Percentiles rank a stretch among this genome's conserved stretches.
Conservation (phyloP, 1,140 invertebrate species). For the Oedothorax gibbosus region DNA sequence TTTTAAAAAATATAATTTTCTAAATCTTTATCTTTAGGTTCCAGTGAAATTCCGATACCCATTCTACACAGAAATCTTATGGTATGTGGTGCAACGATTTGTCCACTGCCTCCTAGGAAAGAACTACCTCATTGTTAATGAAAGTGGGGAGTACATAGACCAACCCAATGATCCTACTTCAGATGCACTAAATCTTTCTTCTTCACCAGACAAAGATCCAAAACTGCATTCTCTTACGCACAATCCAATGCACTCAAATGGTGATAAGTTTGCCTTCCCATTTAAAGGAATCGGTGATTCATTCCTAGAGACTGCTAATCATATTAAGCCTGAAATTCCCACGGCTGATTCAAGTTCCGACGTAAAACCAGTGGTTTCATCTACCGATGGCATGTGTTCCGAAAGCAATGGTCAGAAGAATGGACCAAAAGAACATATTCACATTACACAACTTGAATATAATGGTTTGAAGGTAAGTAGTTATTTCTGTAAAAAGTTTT, state of each 20-base stretch:
- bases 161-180: constrained; percentile 26
- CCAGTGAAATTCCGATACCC: constrained; percentile 97
- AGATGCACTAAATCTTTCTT: constrained; percentile 30
- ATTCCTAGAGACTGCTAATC: background rate
- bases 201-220: constrained; percentile 40
- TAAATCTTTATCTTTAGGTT: constrained; percentile 74
- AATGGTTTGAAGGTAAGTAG: constrained; percentile 73
- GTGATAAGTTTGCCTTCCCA: constrained; percentile 40
- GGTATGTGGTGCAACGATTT: constrained; percentile 96
- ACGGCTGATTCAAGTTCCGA: constrained; percentile 77
- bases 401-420: constrained; percentile 64
- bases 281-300: constrained; percentile 48
- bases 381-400: background rate
- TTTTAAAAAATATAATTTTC: background rate
- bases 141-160: constrained; percentile 61
- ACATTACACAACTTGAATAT: constrained; percentile 63
- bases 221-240: constrained; percentile 37
- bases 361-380: background rate
- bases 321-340: constrained; percentile 59
- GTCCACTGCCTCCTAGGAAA: constrained; percentile 88
- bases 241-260: constrained; percentile 42
- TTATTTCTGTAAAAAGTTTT: constrained; percentile 12
- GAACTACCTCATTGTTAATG: constrained; percentile 73
- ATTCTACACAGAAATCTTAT: constrained; percentile 97
- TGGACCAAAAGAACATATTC: constrained; percentile 72